These are phyloP conservation scores for Myopa testacea DNA, from an alignment of 2,888 invertebrate genomes.

Conservation along the genomic window DNA sequence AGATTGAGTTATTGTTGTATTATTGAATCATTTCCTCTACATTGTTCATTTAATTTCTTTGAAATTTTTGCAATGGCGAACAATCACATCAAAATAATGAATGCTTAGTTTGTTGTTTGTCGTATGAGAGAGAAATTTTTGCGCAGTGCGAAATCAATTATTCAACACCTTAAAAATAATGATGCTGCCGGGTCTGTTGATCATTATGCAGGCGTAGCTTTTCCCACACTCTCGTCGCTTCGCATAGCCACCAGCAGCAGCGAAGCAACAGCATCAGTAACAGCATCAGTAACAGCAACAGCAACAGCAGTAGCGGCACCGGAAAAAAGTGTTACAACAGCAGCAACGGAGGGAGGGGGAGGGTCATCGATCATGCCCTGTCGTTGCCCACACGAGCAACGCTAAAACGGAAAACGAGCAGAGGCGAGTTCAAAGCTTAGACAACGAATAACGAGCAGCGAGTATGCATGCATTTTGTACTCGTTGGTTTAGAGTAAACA, in stretches of 20 bases:
- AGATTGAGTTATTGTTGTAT: too few species aligned
- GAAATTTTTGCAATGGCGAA: too few species aligned
- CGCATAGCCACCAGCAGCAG: constrained; percentile 11
- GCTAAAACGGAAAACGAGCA: background rate
- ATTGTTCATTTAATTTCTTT: too few species aligned
- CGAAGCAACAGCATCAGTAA: background rate
- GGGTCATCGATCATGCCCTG: too few species aligned
- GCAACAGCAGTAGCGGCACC: background rate
- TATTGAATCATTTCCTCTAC: too few species aligned
- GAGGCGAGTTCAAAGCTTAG: constrained; percentile 5
- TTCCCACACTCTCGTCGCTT: constrained; percentile 34
- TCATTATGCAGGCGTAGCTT: constrained; percentile 22
- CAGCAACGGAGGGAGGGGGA: background rate
- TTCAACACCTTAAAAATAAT: background rate
- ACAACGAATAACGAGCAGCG: background rate
- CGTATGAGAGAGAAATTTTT: background rate
- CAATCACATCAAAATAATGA: background rate
- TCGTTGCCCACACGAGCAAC: background rate
- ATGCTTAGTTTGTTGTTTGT: background rate
- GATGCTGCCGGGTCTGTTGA: background rate
- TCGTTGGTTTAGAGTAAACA: constrained; percentile 1
- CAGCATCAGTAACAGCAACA: constrained; percentile 10
- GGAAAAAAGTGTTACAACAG: background rate
- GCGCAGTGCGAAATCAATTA: constrained; percentile 8
- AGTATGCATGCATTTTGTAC: background rate